phyloP scores from a whole-genome alignment of 2,113 vertebrate genomes.

The Pyxicephalus adspersus region DNA sequence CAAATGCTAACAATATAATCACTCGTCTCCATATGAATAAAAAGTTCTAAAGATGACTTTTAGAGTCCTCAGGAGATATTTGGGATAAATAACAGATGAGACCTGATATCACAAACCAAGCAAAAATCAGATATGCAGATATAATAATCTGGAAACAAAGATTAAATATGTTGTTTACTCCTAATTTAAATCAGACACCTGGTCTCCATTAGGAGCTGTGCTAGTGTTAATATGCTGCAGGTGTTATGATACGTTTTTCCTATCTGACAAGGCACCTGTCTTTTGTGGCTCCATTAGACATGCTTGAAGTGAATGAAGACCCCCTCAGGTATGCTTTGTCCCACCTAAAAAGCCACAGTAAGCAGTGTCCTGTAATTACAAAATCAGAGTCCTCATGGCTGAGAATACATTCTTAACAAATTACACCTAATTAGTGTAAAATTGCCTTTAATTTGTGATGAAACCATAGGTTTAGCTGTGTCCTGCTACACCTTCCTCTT shows the following conservation, averaged over 20 bases:
- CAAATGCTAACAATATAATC: too few species aligned
- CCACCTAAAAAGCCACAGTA: slow-evolving; percentile 70
- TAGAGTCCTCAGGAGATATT: slow-evolving; percentile 14
- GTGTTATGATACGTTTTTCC: slow-evolving; percentile 77
- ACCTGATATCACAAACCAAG: slow-evolving; percentile 29
- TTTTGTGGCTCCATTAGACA: slow-evolving; percentile 68
- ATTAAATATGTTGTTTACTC: slow-evolving; percentile 66
- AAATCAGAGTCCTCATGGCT: slow-evolving; percentile 73
- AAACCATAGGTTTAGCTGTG: slow-evolving; percentile 71
- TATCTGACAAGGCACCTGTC: slow-evolving; percentile 76
- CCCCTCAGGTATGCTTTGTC: slow-evolving; percentile 67
- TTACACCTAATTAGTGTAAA: slow-evolving; percentile 76
- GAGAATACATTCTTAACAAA: slow-evolving; percentile 74
- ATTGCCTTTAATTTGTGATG: slow-evolving; percentile 74
- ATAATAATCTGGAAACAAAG: slow-evolving; percentile 45
- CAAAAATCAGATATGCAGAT: slow-evolving; percentile 36
- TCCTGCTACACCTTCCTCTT: slow-evolving; percentile 75
- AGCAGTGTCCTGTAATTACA: slow-evolving; percentile 73
- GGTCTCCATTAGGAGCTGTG: slow-evolving; percentile 82
- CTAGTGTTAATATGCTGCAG: slow-evolving; percentile 82
- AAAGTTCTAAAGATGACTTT: slow-evolving; percentile 6
- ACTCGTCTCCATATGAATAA: not conserved
- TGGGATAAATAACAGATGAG: slow-evolving; percentile 39
- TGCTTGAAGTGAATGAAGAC: slow-evolving; percentile 64
- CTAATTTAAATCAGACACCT: slow-evolving; percentile 77